Evolutionary conservation across 2,888 invertebrate genomes (phyloP), one percentile per base, ranked within the genome.

Genomic region (Anoplius nigerrimus): DNA sequence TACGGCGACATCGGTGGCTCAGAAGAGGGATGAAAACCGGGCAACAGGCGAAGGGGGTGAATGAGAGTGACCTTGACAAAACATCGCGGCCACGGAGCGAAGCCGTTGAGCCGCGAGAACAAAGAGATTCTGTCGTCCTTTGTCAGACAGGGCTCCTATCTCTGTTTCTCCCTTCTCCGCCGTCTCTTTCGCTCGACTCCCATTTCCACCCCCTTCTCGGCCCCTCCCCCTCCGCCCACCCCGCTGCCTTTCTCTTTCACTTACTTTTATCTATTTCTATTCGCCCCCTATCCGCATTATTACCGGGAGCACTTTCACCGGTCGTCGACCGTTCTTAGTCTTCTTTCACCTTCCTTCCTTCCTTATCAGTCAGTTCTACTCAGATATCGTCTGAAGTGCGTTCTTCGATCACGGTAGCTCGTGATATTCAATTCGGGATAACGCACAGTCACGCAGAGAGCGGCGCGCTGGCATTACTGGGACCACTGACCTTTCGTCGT

Each of bases 31-130:
- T 59, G 71, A 69, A 71, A 77, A 68, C 68, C 74, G n/a, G 76
- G 82, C 75, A 84, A 81, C 82, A 80, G 82, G 81, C 80, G 69
- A 70, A 82, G 81, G 76, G 79, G 80, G 76, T 84, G 82, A 85
- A 85, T 86, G 87, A 85, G 85, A 87, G 84, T 88, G 88, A 88
- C 88, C 88, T 88, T 88, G 88, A 87, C 87, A 87, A 88, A 88
- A 87, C 85, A 87, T 87, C 84, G 86, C 84, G 86, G 82, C 83
- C 84, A 83, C 84, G 81, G 82, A 81, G 75, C 78, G 84, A 84
- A 84, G 83, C 86, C 86, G 86, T 86, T 87, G 87, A 87, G 86
- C 84, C 82, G 80, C 80, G 85, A 84, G 88, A 87, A 88, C 88
- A 88, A 88, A 88, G 88, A 86, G 86, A 81, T 84, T 87, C 86